A percentile compares a stretch with the other conserved stretches of the same genome.
phyloP scores from a whole-genome alignment of 2,888 invertebrate species.

The Lepas anatifera region DNA sequence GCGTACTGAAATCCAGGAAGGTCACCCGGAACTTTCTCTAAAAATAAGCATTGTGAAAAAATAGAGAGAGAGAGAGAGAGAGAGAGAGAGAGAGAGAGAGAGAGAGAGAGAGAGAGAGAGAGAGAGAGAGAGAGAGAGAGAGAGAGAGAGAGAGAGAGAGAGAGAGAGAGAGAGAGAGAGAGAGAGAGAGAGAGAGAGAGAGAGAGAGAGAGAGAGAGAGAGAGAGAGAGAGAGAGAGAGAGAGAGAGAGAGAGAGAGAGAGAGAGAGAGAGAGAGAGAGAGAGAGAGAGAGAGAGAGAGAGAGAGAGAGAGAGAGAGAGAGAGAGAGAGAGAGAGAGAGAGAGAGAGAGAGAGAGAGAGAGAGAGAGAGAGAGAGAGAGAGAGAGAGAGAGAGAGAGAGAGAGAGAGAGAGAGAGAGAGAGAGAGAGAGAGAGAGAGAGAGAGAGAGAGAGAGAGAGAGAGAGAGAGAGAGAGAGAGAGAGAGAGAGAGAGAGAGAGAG shows the following conservation, averaged over 20 bases:
- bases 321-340: background rate
- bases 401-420: background rate
- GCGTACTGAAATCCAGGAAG: background rate
- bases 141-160: background rate
- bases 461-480: slow-evolving; percentile 2
- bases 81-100: background rate
- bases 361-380: background rate
- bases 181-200: slow-evolving; percentile 11
- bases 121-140: background rate
- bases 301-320: background rate
- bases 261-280: slow-evolving; percentile 7
- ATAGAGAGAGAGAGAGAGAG: background rate
- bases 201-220: background rate
- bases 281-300: background rate
- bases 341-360: background rate
- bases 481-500: background rate
- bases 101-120: background rate
- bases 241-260: slow-evolving; percentile 6
- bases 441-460: slow-evolving; percentile 1
- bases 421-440: slow-evolving; percentile 4
- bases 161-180: slow-evolving; percentile 1
- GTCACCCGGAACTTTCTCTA: too few relatives aligned
- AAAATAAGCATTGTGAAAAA: background rate
- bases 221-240: slow-evolving; percentile 4
- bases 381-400: too few relatives aligned